These are phyloP conservation scores for Toxotes chatareus DNA, from an alignment of 2,113 vertebrate species.

Conservation along the genomic window DNA sequence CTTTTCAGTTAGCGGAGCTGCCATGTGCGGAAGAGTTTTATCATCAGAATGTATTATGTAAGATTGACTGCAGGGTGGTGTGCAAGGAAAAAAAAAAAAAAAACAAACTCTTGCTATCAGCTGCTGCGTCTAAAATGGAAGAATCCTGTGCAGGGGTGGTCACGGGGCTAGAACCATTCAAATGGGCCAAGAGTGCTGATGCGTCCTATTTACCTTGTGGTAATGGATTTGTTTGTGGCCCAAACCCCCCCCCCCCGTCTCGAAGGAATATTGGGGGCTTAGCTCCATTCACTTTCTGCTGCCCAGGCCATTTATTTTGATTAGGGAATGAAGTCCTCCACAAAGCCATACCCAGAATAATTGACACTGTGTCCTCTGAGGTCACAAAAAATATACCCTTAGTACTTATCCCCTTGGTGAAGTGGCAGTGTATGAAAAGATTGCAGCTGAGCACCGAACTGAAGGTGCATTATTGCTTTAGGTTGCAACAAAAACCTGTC, in stretches of 20 bases:
- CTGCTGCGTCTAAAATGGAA: slow-evolving; percentile 60
- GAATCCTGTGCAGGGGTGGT: slow-evolving; percentile 62
- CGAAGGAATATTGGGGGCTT: slow-evolving; percentile 76
- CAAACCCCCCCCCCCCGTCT: slow-evolving; percentile 62
- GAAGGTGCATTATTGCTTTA: slow-evolving; percentile 77
- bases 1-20: slow-evolving; percentile 59
- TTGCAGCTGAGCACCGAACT: slow-evolving; percentile 62
- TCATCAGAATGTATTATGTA: slow-evolving; percentile 73
- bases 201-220: slow-evolving; percentile 70
- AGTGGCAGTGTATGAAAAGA: slow-evolving; percentile 73
- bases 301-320: slow-evolving; percentile 87
- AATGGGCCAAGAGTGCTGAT: slow-evolving; percentile 81
- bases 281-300: slow-evolving; percentile 84
- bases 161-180: slow-evolving; percentile 74
- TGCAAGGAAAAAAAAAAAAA: neutral
- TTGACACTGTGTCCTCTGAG: slow-evolving; percentile 82
- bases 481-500: slow-evolving; percentile 77
- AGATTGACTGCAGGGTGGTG: slow-evolving; percentile 69
- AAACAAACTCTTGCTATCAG: slow-evolving; percentile 52
- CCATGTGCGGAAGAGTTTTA: slow-evolving; percentile 61
- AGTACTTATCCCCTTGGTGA: slow-evolving; percentile 66
- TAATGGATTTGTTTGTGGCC: slow-evolving; percentile 86
- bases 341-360: slow-evolving; percentile 76
- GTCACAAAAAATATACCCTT: slow-evolving; percentile 72
- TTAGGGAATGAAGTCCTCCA: slow-evolving; percentile 84